Base-by-base conservation (phyloP, 2,888 invertebrate species). In the Ochropacha duplaris region DNA sequence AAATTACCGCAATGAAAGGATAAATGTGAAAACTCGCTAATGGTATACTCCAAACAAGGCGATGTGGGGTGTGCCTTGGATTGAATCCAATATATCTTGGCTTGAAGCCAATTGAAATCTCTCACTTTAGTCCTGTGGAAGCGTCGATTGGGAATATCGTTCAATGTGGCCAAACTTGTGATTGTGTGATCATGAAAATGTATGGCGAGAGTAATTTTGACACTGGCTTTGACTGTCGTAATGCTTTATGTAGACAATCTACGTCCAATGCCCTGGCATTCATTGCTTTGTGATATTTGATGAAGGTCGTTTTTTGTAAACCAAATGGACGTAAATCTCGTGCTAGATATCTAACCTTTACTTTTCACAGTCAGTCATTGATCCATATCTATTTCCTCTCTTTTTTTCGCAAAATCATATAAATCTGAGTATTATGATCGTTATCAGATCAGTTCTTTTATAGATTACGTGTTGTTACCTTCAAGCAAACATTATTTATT, bases 11-110 rank as follows among this genome's bases (percentile, higher is more conserved):
- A 44, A n/a, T n/a, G 65, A 69, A 73, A 71, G 62, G 70, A 74
- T 68, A 74, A 75, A 76, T 78, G 75, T 75, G 76, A 81, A 81
- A 81, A 76, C 72, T 75, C 76, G 73, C 75, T 81, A 84, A 84
- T 81, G 75, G 81, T 70, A 65, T 74, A 66, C 71, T 67, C 71
- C 71, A 78, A 82, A 83, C 80, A 82, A 79, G 78, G 69, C 74
- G 61, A n/a, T n/a, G 62, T 65, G 60, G 60, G 63, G 72, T 81
- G 79, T 83, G 84, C 76, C 81, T 85, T 86, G 86, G 84, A 79
- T 55, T 55, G 59, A 61, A 68, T 82, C 85, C 86, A 85, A 81
- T 79, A 69, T 69, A 60, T 64, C 62, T 80, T 86, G 86, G 86
- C 76, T 61, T 50, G 55, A 49, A 16, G 83, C 86, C 86, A 86